Evolutionary conservation across 1,140 invertebrate genomes (phyloP), one percentile per base, ranked within the genome.

Genomic region (Drosophila littoralis): DNA sequence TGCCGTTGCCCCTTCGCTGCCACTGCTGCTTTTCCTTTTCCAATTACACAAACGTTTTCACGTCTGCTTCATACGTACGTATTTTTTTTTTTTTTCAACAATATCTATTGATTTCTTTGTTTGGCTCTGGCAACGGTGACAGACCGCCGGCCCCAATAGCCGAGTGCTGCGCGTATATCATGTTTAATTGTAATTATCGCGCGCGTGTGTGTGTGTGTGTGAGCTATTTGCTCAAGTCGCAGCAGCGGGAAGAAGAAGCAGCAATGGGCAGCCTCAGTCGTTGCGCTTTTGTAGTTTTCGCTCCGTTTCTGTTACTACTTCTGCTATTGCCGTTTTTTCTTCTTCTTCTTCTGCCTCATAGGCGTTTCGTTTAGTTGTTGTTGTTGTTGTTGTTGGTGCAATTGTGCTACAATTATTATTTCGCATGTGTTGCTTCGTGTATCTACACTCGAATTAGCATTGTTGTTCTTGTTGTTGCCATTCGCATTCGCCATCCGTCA

Each of bases 71-170:
- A 28, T 36, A 54, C 42, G 15, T 50, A 43, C 22, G 52, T 13
- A 17, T 36, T 12, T 72, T 79, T 54, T 57, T 70, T 72, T 67
- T 67, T 57, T 76, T 77, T 57, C 68, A 83, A 79, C 67, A 88
- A 83, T 86, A 88, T 88, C 83, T 89, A 88, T 88, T 67, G 83
- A 88, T 83, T 89, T 89, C 83, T 89, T 88, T 89, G 80, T 88
- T 83, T 81, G 54, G 65, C 71, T 79, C 71, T 51, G 48, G 69
- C 55, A 68, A 35, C 46, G 55, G 51, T 64, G 69, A 69, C 66
- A 69, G 57, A 35, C 22, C n/a, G 22, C 17, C 22, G 45, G 43
- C 45, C 46, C 15, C 61, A 66, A 52, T 58, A 42, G 42, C 60
- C 42, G 17, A 45, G 15, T 33, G 52, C 22, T 38, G 43, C 55